Evolutionary conservation across 2,888 invertebrate species (phyloP), one percentile per base, ranked within the genome.

Genomic region (Acleris sparsana): DNA sequence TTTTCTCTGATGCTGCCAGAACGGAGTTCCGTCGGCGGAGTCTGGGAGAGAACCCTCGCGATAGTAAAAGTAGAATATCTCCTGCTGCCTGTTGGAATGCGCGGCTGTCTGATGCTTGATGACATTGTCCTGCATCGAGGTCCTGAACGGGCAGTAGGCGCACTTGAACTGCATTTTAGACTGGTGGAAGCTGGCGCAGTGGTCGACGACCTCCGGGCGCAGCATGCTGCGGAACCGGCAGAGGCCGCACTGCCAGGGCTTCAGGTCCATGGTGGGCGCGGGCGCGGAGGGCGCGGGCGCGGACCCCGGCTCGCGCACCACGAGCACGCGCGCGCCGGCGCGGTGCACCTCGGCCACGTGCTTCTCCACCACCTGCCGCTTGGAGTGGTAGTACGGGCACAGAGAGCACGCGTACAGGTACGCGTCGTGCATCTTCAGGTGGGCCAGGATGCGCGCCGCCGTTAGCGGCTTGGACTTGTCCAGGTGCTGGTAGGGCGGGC

Each of bases 381-480:
- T 93, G 77, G 94, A 93, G 80, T 96, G 95, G 71, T 95, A 93
- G 80, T 94, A 95, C 44, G 89, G 79, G 77, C 97, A 97, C 68
- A 92, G 86, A 0, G 94, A 93, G 83, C 97, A 97, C 73, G 95
- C 95, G 83, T 94, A 97, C 44, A 97, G 85, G 66, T 93, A 93
- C 6, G 92, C 87, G 70, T 96, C 96, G 85, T 97, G 97, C 87
- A 96, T 94, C 77, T 95, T 94, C 68, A 97, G 90, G 84, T 97
- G 97, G 57, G 94, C 91, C 13, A 95, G 84, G 64, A 97, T 93
- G 69, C 94, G 93, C n/a, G 94, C 93, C 4, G 95, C 91, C 0
- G 93, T 91, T 62, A 95, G 80, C 33, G 91, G 82, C 25, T 75
- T 80, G 0, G 83, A 73, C 7, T 85, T 87, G 72, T 93, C 93